Evolutionary conservation across 2,797 vertebrate genomes (phyloP).

Genomic region (Pantherophis vulpinus): DNA sequence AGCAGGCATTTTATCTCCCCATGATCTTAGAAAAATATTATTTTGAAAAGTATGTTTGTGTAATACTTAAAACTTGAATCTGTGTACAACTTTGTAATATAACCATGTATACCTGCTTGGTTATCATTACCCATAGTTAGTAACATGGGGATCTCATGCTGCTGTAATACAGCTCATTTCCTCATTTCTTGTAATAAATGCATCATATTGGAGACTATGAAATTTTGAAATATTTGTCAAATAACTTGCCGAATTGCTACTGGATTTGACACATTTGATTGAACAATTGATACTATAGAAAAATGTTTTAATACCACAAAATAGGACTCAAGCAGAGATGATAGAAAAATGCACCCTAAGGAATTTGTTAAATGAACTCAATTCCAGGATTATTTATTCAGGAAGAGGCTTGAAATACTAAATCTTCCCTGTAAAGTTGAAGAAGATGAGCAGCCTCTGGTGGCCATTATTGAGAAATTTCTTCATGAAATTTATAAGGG

Average conservation of each 20-base stretch:
- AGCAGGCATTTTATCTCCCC: neutral
- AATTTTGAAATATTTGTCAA: neutral
- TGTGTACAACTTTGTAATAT: neutral
- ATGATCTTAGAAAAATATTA: neutral
- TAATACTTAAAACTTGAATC: neutral
- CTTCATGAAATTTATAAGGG: neutral
- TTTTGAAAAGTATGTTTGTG: neutral
- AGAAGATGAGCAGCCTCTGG: neutral
- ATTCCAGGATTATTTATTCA: neutral
- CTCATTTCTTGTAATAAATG: neutral
- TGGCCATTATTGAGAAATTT: neutral
- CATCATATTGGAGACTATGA: neutral
- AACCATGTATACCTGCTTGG: neutral
- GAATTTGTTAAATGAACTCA: neutral
- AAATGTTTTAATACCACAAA: neutral
- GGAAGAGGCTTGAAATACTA: neutral
- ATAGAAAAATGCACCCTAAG: neutral
- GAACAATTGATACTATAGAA: neutral
- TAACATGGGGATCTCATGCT: neutral
- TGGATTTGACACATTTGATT: neutral
- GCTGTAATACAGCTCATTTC: neutral
- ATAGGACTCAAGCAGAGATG: neutral
- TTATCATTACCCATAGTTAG: neutral
- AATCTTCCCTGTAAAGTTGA: neutral
- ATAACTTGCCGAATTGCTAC: neutral